A percentile compares a stretch with the other conserved stretches of the same genome.
phyloP scores from a whole-genome alignment of 2,888 invertebrate genomes.

The Hyalella azteca region DNA sequence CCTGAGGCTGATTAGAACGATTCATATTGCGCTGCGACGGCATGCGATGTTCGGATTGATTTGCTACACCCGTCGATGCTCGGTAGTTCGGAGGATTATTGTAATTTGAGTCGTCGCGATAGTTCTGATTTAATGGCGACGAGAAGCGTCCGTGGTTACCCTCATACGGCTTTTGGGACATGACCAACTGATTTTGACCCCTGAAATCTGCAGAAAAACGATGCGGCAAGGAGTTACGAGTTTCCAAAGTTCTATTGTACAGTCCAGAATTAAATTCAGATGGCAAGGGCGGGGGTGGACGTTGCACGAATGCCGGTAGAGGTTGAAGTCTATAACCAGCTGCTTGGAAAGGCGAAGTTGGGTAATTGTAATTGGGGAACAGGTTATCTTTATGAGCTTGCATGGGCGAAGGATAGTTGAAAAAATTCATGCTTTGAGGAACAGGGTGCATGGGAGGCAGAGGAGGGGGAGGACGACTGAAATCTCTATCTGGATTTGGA shows the following conservation, averaged over 20 bases:
- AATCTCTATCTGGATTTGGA: background rate
- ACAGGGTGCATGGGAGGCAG: background rate
- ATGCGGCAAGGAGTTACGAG: background rate
- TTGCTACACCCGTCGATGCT: background rate
- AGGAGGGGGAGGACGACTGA: constrained; percentile 12
- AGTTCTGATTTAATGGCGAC: background rate
- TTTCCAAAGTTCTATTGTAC: background rate
- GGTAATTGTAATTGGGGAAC: background rate
- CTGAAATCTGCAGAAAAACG: background rate
- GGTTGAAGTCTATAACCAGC: constrained; percentile 16
- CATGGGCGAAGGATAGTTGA: background rate
- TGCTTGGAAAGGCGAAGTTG: background rate
- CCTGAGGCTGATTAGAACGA: constrained; percentile 12
- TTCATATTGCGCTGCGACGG: background rate
- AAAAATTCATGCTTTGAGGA: constrained; percentile 12
- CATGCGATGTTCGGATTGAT: background rate
- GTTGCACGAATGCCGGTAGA: background rate
- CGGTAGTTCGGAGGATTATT: background rate
- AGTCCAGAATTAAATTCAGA: background rate
- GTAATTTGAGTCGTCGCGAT: background rate
- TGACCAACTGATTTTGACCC: background rate
- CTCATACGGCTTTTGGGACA: background rate
- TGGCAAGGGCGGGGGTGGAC: background rate
- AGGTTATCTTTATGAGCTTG: constrained; percentile 17
- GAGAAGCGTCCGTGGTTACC: background rate